A percentile compares a stretch with the other conserved stretches of the same genome.
These are phyloP conservation scores for Notospermus geniculatus DNA, from an alignment of 1,140 invertebrate species.

Conservation along the genomic window DNA sequence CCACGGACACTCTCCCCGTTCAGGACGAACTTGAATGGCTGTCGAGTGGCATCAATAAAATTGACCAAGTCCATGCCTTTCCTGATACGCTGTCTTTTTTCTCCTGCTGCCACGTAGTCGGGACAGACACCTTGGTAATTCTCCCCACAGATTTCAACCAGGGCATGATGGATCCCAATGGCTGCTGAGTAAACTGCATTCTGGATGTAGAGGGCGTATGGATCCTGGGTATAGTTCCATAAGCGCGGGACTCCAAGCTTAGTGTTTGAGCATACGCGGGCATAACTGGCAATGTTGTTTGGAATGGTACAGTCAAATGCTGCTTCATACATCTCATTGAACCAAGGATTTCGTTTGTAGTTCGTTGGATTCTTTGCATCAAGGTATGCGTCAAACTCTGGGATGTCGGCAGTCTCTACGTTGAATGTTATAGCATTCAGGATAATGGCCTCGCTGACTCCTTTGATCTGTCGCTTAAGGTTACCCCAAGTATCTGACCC, in stretches of 20 bases:
- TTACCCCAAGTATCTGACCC: constrained; percentile 80
- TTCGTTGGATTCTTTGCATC: constrained; percentile 45
- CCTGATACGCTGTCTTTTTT: too few species aligned
- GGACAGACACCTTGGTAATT: too few species aligned
- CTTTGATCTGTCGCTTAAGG: constrained; percentile 64
- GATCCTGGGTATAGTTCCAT: constrained; percentile 44
- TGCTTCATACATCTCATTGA: constrained; percentile 57
- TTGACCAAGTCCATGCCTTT: constrained; percentile 31
- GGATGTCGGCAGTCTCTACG: constrained; percentile 55
- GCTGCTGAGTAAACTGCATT: constrained; percentile 49
- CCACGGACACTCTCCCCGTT: constrained; percentile 46
- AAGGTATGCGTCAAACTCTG: constrained; percentile 52
- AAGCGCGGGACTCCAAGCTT: not conserved
- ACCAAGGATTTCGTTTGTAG: constrained; percentile 56
- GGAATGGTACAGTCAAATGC: constrained; percentile 47
- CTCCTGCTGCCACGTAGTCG: too few species aligned
- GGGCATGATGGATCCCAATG: too few species aligned
- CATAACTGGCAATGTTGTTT: constrained; percentile 24
- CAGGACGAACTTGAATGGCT: constrained; percentile 39
- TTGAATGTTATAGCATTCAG: constrained; percentile 49
- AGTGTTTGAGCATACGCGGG: constrained; percentile 20
- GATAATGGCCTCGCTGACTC: constrained; percentile 60
- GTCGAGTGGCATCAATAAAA: constrained; percentile 43
- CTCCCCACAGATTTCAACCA: too few species aligned
- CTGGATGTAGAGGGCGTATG: constrained; percentile 45